Conservation (phyloP, 2,888 invertebrate species). For the Dicranocentrus wangi region DNA sequence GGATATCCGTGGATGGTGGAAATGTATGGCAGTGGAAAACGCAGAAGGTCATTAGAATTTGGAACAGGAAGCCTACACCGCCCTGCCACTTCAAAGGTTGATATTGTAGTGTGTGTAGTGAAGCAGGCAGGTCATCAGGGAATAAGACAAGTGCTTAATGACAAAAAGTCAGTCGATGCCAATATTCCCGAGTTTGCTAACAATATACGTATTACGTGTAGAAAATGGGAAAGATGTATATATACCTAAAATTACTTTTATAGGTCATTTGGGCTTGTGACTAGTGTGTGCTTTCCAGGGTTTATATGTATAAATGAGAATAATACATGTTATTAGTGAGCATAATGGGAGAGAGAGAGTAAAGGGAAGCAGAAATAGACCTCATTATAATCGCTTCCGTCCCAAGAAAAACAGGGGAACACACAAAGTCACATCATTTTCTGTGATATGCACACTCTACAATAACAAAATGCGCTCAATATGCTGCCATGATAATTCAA, state of each 20-base stretch:
- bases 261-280: constrained; percentile 23
- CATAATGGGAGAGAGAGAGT: constrained; percentile 12
- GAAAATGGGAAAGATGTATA: not conserved
- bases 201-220: too few species aligned
- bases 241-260: constrained; percentile 10
- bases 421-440: not conserved
- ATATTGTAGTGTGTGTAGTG: too few species aligned
- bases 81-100: not conserved
- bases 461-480: not conserved
- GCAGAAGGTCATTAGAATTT: constrained; percentile 18
- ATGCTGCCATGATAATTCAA: constrained; percentile 29
- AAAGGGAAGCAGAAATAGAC: constrained; percentile 4
- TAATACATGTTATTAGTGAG: constrained; percentile 34
- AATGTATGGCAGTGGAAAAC: too few species aligned
- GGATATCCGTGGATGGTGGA: too few species aligned
- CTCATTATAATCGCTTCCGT: constrained; percentile 39
- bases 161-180: constrained; percentile 42
- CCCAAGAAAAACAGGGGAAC: constrained; percentile 15
- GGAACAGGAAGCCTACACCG: constrained; percentile 11
- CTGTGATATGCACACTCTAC: not conserved
- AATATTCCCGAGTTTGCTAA: too few species aligned
- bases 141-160: constrained; percentile 40
- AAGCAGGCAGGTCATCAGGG: constrained; percentile 30
- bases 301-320: constrained; percentile 15
- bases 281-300: not conserved